Conservation (phyloP, 2,797 vertebrate species). For the Lemur catta region DNA sequence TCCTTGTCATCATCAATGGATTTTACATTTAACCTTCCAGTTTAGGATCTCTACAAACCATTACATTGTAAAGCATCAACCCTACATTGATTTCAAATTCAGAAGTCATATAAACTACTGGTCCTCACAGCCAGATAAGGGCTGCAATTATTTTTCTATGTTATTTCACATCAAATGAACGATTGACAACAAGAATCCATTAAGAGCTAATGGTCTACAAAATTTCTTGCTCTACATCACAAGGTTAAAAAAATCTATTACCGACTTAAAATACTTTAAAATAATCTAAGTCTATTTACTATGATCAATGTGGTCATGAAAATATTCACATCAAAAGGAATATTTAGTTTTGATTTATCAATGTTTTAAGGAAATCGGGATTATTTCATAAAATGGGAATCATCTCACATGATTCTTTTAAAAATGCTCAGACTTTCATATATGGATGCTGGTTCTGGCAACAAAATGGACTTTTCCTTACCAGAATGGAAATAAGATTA, state of each 20-base stretch:
- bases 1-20: not conserved
- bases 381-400: not conserved
- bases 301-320: not conserved
- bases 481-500: not conserved
- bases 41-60: conserved; percentile 32
- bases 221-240: conserved; percentile 45
- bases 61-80: conserved; percentile 54
- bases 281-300: not conserved
- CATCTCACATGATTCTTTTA: not conserved
- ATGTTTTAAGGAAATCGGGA: not conserved
- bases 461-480: not conserved
- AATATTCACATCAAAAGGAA: not conserved
- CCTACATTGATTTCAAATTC: conserved; percentile 62
- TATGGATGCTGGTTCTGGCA: not conserved
- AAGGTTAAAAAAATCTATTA: conserved; percentile 40
- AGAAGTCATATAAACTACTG: conserved; percentile 45
- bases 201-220: conserved; percentile 15
- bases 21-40: conserved; percentile 48
- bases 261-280: conserved; percentile 17
- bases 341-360: conserved; percentile 21
- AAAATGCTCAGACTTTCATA: not conserved
- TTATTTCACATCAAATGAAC: conserved; percentile 50
- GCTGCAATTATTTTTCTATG: conserved; percentile 50
- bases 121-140: not conserved
- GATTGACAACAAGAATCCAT: not conserved